Evolutionary conservation across 2,797 vertebrate species (phyloP).

Genomic region (Sebastes itinus): DNA sequence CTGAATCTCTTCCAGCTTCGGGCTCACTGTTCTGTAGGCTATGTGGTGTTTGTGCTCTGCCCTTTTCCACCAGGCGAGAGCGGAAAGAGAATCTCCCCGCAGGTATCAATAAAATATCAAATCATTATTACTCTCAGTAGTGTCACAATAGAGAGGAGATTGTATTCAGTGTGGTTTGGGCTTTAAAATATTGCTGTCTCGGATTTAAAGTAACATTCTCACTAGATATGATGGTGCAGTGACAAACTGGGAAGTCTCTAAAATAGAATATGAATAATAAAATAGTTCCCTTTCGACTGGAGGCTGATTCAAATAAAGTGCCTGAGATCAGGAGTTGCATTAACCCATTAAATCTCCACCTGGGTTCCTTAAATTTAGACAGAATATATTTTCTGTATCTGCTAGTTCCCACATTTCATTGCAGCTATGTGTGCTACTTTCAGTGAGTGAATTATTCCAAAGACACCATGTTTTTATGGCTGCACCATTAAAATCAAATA

Average conservation of each 20-base stretch:
- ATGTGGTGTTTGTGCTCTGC: conserved; percentile 33
- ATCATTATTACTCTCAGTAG: conserved; percentile 25
- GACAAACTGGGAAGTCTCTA: neutral
- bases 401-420: neutral
- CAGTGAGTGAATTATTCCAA: neutral
- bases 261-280: neutral
- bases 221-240: neutral
- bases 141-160: conserved; percentile 20
- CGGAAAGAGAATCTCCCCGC: conserved; percentile 18
- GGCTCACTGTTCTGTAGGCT: neutral
- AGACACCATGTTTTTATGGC: neutral
- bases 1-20: neutral
- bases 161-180: neutral
- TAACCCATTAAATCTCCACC: neutral
- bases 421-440: neutral
- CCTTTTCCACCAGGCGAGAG: conserved; percentile 34
- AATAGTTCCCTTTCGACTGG: neutral
- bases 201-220: neutral
- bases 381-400: neutral
- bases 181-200: conserved; percentile 11
- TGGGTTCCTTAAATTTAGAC: neutral
- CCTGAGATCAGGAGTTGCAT: neutral
- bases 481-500: neutral
- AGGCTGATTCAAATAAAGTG: neutral
- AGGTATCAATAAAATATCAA: conserved; percentile 50